These are phyloP conservation scores for Zophobas morio DNA, from an alignment of 1,140 invertebrate genomes.

Conservation along the genomic window DNA sequence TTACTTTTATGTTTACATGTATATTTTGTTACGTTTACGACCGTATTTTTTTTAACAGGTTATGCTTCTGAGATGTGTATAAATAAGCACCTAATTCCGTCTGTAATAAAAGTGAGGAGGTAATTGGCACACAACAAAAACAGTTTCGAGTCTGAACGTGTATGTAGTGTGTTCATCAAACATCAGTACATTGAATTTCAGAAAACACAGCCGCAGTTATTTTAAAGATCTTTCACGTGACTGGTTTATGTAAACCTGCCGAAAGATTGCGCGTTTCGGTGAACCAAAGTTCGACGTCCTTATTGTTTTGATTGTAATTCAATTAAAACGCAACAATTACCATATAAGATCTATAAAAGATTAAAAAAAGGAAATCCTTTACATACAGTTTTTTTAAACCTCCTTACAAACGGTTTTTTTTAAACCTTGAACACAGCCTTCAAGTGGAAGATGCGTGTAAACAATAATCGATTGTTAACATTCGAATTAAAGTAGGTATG, in stretches of 20 bases:
- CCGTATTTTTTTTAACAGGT: background rate
- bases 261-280: slow-evolving; percentile 29
- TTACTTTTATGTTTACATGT: background rate
- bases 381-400: background rate
- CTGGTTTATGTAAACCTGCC: slow-evolving; percentile 14
- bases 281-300: slow-evolving; percentile 32
- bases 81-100: background rate
- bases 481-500: slow-evolving; percentile 22
- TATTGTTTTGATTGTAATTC: slow-evolving; percentile 33
- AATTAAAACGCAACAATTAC: background rate
- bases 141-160: background rate
- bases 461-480: slow-evolving; percentile 42
- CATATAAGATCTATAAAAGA: slow-evolving; percentile 6
- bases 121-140: slow-evolving; percentile 14
- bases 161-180: slow-evolving; percentile 14
- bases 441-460: slow-evolving; percentile 18
- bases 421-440: slow-evolving; percentile 25
- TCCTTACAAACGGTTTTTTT: slow-evolving; percentile 27
- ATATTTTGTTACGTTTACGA: background rate
- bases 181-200: slow-evolving; percentile 3
- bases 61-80: slow-evolving; percentile 2
- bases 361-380: slow-evolving; percentile 26
- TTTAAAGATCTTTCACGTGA: slow-evolving; percentile 36
- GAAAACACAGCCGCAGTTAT: slow-evolving; percentile 20
- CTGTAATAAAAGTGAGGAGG: slow-evolving; percentile 4